A percentile compares a stretch with the other conserved stretches of the same genome.
These are phyloP conservation scores for Turdus rufiventris DNA, from an alignment of 2,113 vertebrate species.

Conservation along the genomic window DNA sequence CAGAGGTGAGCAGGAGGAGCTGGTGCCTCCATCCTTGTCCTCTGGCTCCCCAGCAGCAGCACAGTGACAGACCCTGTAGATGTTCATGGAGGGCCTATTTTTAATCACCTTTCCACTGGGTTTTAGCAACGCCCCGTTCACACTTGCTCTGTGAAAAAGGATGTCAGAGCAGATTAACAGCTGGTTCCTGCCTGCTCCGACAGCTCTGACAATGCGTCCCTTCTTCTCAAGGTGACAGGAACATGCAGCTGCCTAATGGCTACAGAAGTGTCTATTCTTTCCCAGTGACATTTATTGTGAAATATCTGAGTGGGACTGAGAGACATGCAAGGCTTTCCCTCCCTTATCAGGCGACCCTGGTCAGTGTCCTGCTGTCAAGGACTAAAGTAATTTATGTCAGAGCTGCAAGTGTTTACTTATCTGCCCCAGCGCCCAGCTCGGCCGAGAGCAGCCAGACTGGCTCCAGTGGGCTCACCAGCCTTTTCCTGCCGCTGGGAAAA, in stretches of 20 bases:
- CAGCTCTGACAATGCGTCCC: conserved; percentile 59
- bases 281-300: conserved; percentile 74
- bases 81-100: not conserved
- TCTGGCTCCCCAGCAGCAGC: not conserved
- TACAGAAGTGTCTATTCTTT: conserved; percentile 77
- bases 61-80: not conserved
- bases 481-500: conserved; percentile 61
- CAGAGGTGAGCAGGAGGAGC: not conserved
- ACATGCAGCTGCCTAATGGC: conserved; percentile 72
- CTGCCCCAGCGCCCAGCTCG: conserved; percentile 73
- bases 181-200: conserved; percentile 63
- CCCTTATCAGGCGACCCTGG: conserved; percentile 86
- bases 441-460: conserved; percentile 80
- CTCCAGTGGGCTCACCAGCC: conserved; percentile 74
- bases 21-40: not conserved
- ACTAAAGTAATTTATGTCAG: conserved; percentile 89
- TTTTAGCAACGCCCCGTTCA: conserved; percentile 15
- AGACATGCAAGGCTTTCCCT: conserved; percentile 71
- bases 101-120: conserved; percentile 8
- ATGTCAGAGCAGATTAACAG: conserved; percentile 60
- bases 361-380: conserved; percentile 90
- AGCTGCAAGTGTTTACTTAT: conserved; percentile 87
- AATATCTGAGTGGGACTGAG: conserved; percentile 70
- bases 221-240: conserved; percentile 70
- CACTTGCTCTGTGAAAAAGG: conserved; percentile 53